phyloP scores from a whole-genome alignment of 1,140 invertebrate species.

The Trichonephila inaurata region DNA sequence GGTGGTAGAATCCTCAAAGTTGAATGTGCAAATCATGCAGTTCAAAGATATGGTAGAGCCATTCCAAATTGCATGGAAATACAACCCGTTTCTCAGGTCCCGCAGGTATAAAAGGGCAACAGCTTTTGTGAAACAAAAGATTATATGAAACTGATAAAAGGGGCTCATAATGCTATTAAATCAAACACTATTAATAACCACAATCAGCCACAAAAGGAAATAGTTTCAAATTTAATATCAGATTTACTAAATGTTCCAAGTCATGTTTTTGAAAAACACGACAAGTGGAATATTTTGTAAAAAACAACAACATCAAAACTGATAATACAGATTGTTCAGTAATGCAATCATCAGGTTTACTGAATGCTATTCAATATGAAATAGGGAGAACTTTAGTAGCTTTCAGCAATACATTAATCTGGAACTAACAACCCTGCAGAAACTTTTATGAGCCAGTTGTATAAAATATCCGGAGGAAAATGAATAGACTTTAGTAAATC shows the following conservation, averaged over 20 bases:
- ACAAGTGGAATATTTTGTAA: neutral
- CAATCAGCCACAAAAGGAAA: neutral
- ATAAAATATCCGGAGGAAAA: neutral
- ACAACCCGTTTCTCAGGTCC: neutral
- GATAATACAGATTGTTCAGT: neutral
- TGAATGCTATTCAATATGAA: neutral
- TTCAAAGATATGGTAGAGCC: neutral
- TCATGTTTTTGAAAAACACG: neutral
- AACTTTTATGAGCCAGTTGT: neutral
- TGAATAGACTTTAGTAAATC: neutral
- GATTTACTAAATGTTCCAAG: slow-evolving; percentile 2
- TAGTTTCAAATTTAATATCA: neutral
- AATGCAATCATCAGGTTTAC: neutral
- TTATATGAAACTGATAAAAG: neutral
- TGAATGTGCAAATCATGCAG: slow-evolving; percentile 3
- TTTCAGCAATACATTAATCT: neutral
- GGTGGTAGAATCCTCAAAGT: neutral
- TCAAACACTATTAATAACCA: neutral
- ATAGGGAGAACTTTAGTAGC: neutral
- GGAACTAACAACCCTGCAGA: neutral
- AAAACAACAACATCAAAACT: neutral
- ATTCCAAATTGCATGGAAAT: neutral
- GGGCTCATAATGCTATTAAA: neutral
- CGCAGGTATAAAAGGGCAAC: neutral
- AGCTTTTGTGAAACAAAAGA: slow-evolving; percentile 8